These are phyloP conservation scores for Oligia strigilis DNA, from an alignment of 2,888 invertebrate species.

Conservation along the genomic window DNA sequence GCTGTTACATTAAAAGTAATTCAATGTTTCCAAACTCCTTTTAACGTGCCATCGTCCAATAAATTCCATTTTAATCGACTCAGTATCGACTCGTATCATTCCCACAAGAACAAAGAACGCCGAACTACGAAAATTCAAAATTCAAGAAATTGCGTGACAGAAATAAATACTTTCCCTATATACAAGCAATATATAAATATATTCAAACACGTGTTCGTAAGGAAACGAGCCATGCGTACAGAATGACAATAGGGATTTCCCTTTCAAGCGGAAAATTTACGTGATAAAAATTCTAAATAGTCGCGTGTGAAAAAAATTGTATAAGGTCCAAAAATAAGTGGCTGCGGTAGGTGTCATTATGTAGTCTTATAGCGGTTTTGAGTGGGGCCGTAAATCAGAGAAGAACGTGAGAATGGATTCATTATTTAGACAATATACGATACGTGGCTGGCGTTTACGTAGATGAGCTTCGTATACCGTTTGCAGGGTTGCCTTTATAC, in stretches of 20 bases:
- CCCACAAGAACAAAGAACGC: constrained; percentile 69
- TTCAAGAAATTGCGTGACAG: constrained; percentile 87
- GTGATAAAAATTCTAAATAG: constrained; percentile 89
- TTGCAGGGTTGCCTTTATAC: constrained; percentile 58
- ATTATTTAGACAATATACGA: constrained; percentile 85
- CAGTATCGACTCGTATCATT: constrained; percentile 70
- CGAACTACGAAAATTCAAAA: constrained; percentile 81
- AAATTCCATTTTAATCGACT: constrained; percentile 80
- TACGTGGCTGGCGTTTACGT: constrained; percentile 71
- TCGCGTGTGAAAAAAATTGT: constrained; percentile 89
- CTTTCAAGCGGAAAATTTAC: constrained; percentile 90
- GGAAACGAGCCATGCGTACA: constrained; percentile 84
- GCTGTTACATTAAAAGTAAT: constrained; percentile 71
- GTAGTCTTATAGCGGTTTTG: constrained; percentile 85
- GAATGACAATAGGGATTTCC: constrained; percentile 90
- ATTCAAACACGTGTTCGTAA: constrained; percentile 88
- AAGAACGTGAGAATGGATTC: constrained; percentile 87
- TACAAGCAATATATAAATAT: constrained; percentile 79
- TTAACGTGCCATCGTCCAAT: constrained; percentile 80
- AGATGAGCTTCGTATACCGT: constrained; percentile 60
- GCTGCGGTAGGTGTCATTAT: constrained; percentile 89
- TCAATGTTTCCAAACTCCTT: constrained; percentile 69
- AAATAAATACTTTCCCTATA: constrained; percentile 84
- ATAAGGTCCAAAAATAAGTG: constrained; percentile 87
- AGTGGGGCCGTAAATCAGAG: constrained; percentile 85